These are phyloP conservation scores for Trachops cirrhosus DNA, from an alignment of 2,797 vertebrate genomes.

Conservation along the genomic window DNA sequence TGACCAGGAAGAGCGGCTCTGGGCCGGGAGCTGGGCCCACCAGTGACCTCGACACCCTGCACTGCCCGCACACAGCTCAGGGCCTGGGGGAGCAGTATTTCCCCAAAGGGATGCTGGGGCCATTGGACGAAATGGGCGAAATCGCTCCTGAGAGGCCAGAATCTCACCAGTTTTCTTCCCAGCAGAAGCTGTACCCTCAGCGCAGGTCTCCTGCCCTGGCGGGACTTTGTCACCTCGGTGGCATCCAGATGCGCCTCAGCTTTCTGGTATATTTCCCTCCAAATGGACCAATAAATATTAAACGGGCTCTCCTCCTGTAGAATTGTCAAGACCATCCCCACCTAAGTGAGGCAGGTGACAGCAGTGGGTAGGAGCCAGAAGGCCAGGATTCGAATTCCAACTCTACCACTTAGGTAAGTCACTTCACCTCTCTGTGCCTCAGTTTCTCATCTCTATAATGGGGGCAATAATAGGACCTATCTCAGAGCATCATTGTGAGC, in stretches of 20 bases:
- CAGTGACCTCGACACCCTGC: not conserved
- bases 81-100: not conserved
- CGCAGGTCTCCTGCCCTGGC: not conserved
- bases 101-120: not conserved
- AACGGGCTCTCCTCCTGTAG: not conserved
- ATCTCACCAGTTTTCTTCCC: not conserved
- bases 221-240: not conserved
- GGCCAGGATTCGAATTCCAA: not conserved
- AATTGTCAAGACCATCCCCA: not conserved
- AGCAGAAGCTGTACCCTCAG: not conserved
- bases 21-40: not conserved
- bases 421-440: not conserved
- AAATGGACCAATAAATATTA: not conserved
- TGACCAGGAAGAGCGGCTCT: not conserved
- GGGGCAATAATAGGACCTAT: not conserved
- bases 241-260: not conserved
- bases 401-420: not conserved
- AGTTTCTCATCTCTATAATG: not conserved
- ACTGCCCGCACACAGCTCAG: rapidly evolving
- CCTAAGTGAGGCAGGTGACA: not conserved
- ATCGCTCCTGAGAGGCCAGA: not conserved
- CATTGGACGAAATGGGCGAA: not conserved
- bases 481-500: not conserved
- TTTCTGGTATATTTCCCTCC: not conserved
- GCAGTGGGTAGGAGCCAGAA: not conserved